Conservation (phyloP, 1,140 invertebrate genomes). For the Trichonephila inaurata region DNA sequence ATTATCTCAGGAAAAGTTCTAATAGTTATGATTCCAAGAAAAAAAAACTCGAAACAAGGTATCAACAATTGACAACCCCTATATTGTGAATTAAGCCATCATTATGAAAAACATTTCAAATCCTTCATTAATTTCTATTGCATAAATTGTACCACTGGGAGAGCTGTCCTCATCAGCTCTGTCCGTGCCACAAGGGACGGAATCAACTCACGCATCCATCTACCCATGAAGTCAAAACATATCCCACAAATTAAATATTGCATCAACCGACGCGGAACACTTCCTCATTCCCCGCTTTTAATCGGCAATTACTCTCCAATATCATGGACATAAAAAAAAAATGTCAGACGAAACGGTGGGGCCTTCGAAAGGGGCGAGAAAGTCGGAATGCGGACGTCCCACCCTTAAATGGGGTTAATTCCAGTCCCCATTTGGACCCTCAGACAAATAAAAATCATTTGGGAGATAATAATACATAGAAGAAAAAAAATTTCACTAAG, state of each 20-base stretch:
- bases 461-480: neutral
- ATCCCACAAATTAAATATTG: neutral
- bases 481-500: neutral
- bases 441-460: conserved; percentile 11
- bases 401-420: neutral
- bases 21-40: too few relatives aligned
- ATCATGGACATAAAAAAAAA: conserved; percentile 16
- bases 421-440: neutral
- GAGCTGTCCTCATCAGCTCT: too few relatives aligned
- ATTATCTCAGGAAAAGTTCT: too few relatives aligned
- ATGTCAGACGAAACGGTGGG: neutral
- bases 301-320: neutral
- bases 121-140: too few relatives aligned
- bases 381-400: conserved; percentile 38
- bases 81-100: too few relatives aligned
- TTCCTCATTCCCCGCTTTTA: conserved; percentile 19
- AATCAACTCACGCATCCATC: neutral
- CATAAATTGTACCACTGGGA: too few relatives aligned
- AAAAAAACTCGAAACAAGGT: too few relatives aligned
- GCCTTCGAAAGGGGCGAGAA: neutral
- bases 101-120: too few relatives aligned
- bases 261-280: neutral
- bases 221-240: neutral
- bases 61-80: too few relatives aligned
- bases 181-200: too few relatives aligned